Evolutionary conservation across 2,797 vertebrate genomes (phyloP).

Genomic region (Pteronotus mesoamericanus): DNA sequence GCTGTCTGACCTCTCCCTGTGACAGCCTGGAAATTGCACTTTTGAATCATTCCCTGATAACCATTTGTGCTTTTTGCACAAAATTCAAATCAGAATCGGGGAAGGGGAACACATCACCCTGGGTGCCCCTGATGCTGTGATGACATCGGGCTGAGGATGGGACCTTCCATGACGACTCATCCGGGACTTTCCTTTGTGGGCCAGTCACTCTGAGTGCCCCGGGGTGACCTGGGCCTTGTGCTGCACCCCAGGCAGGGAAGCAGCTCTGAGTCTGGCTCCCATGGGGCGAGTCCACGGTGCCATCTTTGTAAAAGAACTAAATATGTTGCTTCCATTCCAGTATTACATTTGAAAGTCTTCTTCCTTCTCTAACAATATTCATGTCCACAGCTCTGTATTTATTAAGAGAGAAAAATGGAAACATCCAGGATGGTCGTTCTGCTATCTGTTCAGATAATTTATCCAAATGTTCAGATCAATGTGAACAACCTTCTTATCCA

Average conservation of each 20-base stretch:
- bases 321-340: background rate
- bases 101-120: background rate
- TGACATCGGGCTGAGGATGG: background rate
- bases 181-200: background rate
- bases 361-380: background rate
- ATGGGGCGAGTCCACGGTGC: rapidly evolving
- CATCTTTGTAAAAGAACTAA: background rate
- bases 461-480: background rate
- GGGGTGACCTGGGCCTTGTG: rapidly evolving
- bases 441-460: background rate
- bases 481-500: background rate
- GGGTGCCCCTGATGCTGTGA: background rate
- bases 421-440: background rate
- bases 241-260: background rate
- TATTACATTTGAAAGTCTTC: background rate
- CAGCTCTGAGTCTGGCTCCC: background rate
- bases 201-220: rapidly evolving
- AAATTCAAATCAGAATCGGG: background rate
- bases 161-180: background rate
- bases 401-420: background rate
- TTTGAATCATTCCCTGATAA: background rate
- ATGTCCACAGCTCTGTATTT: background rate
- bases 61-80: background rate
- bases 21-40: background rate
- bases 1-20: background rate